A percentile compares a stretch with the other conserved stretches of the same genome.
These are phyloP conservation scores for Neoscelio sp. DNA, from an alignment of 2,888 invertebrate species.

Conservation along the genomic window DNA sequence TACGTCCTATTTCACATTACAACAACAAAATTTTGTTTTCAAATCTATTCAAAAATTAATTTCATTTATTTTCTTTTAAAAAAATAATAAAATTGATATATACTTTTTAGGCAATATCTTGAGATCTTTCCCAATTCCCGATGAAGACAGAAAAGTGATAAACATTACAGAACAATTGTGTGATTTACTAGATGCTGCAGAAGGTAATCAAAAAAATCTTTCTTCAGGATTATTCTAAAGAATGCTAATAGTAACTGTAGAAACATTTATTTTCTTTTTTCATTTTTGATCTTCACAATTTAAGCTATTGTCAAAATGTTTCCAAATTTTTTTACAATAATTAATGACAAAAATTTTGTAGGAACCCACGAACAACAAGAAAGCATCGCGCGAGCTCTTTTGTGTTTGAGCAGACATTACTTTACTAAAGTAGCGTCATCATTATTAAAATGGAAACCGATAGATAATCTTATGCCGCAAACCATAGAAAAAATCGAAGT, in stretches of 20 bases:
- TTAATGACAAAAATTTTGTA: too few species aligned
- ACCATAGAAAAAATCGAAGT: conserved; percentile 72
- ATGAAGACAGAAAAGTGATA: conserved; percentile 67
- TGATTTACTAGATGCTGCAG: conserved; percentile 72
- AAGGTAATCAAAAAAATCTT: too few species aligned
- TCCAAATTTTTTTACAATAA: too few species aligned
- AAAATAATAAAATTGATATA: conserved; percentile 17
- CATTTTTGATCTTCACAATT: too few species aligned
- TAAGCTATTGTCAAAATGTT: too few species aligned
- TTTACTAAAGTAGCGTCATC: conserved; percentile 67
- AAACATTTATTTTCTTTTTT: conserved; percentile 16
- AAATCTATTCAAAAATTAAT: not conserved
- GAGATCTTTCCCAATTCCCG: conserved; percentile 73
- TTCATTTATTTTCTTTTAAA: too few species aligned
- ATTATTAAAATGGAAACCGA: conserved; percentile 76
- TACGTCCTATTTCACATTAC: conserved; percentile 56
- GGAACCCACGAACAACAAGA: conserved; percentile 76
- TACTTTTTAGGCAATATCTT: conserved; percentile 76
- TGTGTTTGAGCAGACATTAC: conserved; percentile 73
- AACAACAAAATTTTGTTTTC: too few species aligned
- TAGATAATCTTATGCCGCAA: conserved; percentile 62
- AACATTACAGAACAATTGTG: conserved; percentile 74
- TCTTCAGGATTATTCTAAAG: too few species aligned
- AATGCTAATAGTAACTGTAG: too few species aligned
- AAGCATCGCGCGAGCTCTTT: conserved; percentile 76